Evolutionary conservation across 53 echinoderm and acorn worm species (phyloP).

Genomic region (Echinarachnius parma): DNA sequence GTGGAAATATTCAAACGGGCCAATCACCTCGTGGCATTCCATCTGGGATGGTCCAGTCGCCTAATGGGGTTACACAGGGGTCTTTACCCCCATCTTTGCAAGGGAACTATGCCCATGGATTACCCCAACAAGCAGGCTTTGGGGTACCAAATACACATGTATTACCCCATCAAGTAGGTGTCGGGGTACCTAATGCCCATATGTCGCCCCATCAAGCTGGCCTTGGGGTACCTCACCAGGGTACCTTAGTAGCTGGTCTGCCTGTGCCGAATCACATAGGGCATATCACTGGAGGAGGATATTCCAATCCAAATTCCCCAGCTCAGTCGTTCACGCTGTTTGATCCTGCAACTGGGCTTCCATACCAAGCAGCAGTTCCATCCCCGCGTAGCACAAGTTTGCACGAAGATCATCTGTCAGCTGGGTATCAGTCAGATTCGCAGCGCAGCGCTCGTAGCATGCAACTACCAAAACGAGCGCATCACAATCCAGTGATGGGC

Average conservation of each 20-base stretch:
- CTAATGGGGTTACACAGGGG: slow-evolving; percentile 5
- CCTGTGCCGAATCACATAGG: too few species aligned
- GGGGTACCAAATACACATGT: not conserved
- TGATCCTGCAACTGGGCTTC: slow-evolving; percentile 22
- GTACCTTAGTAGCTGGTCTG: not conserved
- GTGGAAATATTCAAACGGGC: not conserved
- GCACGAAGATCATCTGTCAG: not conserved
- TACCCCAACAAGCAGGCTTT: not conserved
- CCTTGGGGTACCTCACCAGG: not conserved
- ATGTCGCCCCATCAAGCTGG: not conserved
- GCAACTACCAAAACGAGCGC: too few species aligned
- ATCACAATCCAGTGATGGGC: not conserved
- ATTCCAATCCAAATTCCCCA: not conserved
- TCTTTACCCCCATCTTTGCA: not conserved
- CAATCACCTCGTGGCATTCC: not conserved
- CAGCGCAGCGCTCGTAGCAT: too few species aligned
- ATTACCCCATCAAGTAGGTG: not conserved
- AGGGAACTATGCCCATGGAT: too few species aligned
- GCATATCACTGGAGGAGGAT: too few species aligned
- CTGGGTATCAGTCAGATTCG: slow-evolving; percentile 20
- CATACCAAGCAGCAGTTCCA: slow-evolving; percentile 8
- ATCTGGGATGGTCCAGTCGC: not conserved
- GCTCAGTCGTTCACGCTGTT: slow-evolving; percentile 10
- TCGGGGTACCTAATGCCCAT: not conserved
- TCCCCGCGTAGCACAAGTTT: slow-evolving; percentile 3